Percentiles rank a stretch among this genome's conserved stretches.
Conservation (phyloP, 2,113 vertebrate species). For the Melanocharis versteri region DNA sequence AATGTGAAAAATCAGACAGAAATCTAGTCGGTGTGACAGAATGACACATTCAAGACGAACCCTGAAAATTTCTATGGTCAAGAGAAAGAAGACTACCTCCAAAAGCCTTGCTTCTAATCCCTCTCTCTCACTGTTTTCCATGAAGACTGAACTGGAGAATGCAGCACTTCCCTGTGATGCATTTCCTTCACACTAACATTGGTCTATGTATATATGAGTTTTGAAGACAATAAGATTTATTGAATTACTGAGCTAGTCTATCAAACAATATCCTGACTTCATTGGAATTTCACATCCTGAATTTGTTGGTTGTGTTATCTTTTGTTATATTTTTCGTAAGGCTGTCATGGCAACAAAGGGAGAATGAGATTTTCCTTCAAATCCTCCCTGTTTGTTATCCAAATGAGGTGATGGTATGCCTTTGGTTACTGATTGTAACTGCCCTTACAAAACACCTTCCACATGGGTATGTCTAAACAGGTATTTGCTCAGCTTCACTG, state of each 20-base stretch:
- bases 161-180: neutral
- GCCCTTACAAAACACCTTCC: neutral
- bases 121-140: neutral
- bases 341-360: conserved; percentile 17
- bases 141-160: neutral
- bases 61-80: neutral
- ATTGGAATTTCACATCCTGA: neutral
- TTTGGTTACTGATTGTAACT: neutral
- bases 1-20: neutral
- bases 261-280: neutral
- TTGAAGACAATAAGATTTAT: neutral
- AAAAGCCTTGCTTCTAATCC: neutral
- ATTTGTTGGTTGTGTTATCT: neutral
- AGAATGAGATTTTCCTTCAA: neutral
- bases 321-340: neutral
- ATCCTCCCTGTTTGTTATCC: neutral
- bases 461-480: neutral
- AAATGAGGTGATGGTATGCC: neutral
- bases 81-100: neutral
- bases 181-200: neutral
- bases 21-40: neutral
- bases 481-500: neutral
- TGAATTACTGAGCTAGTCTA: neutral
- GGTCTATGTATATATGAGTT: neutral
- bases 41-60: neutral